phyloP scores from a whole-genome alignment of 2,888 invertebrate genomes.

The Epirrhoe tristata region DNA sequence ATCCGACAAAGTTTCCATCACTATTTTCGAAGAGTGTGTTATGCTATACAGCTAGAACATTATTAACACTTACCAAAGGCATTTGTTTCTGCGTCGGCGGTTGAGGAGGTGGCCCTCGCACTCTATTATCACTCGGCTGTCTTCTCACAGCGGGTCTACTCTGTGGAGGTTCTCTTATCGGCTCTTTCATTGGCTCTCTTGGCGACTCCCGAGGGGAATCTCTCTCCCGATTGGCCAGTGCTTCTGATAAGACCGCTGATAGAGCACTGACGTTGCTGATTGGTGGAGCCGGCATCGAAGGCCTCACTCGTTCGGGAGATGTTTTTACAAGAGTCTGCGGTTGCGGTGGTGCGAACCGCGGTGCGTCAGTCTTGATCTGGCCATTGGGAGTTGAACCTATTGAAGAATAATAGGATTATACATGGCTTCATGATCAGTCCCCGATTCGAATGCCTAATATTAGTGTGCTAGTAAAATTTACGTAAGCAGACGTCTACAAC shows the following conservation, averaged over 20 bases:
- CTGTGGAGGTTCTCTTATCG: conserved; percentile 46
- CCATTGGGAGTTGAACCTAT: conserved; percentile 73
- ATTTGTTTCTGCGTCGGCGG: conserved; percentile 90
- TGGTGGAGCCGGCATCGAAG: conserved; percentile 52
- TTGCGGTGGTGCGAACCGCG: conserved; percentile 67
- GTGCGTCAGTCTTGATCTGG: conserved; percentile 70
- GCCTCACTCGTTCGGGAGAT: conserved; percentile 68
- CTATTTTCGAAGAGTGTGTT: neutral
- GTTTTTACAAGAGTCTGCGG: conserved; percentile 57
- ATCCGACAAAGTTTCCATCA: neutral
- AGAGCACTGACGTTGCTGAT: conserved; percentile 65
- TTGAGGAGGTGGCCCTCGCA: conserved; percentile 92
- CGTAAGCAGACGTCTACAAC: neutral
- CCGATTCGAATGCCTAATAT: neutral
- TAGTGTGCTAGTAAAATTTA: neutral
- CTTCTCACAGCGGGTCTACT: conserved; percentile 52
- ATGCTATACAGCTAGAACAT: neutral
- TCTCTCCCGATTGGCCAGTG: conserved; percentile 62
- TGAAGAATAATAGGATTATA: conserved; percentile 15
- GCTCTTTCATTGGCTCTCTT: conserved; percentile 72
- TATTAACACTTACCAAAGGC: conserved; percentile 81
- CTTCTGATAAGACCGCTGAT: conserved; percentile 72
- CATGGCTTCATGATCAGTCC: conserved; percentile 2
- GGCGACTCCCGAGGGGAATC: conserved; percentile 51
- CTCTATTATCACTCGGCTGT: conserved; percentile 73